A percentile compares a stretch with the other conserved stretches of the same genome.
Conservation (phyloP, 2,888 invertebrate genomes). For the Reticulitermes lucifugus region DNA sequence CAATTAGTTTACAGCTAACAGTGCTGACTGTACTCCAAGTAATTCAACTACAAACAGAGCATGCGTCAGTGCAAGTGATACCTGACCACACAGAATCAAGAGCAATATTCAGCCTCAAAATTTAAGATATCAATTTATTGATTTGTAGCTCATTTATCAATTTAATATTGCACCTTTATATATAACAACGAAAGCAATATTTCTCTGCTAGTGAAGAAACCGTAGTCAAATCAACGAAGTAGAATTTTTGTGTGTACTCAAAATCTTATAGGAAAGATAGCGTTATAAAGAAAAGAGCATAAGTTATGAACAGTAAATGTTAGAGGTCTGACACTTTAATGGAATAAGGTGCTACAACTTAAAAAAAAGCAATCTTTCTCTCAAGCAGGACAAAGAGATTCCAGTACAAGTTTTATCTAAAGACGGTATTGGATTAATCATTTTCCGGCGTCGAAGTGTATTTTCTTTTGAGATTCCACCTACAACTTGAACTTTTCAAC, state of each 20-base stretch:
- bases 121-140: not conserved
- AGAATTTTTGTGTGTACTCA: slow-evolving; percentile 25
- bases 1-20: not conserved
- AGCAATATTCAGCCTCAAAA: slow-evolving; percentile 29
- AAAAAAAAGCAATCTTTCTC: not conserved
- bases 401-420: no score
- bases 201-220: slow-evolving; percentile 37
- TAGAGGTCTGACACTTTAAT: not conserved
- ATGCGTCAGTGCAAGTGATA: slow-evolving; percentile 17
- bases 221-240: not conserved
- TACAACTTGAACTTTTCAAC: no score
- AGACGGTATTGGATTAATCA: no score
- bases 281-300: not conserved
- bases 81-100: slow-evolving; percentile 17
- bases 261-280: not conserved
- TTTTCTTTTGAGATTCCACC: not conserved
- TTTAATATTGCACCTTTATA: slow-evolving; percentile 14
- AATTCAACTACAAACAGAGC: not conserved
- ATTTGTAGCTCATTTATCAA: slow-evolving; percentile 16
- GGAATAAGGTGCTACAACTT: slow-evolving; percentile 13
- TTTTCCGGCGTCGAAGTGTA: no score
- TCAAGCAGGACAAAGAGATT: not conserved
- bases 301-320: not conserved
- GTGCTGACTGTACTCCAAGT: not conserved
- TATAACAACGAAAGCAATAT: slow-evolving; percentile 37